A percentile compares a stretch with the other conserved stretches of the same genome.
Conservation (phyloP, 2,888 invertebrate genomes). For the Machimus rusticus region DNA sequence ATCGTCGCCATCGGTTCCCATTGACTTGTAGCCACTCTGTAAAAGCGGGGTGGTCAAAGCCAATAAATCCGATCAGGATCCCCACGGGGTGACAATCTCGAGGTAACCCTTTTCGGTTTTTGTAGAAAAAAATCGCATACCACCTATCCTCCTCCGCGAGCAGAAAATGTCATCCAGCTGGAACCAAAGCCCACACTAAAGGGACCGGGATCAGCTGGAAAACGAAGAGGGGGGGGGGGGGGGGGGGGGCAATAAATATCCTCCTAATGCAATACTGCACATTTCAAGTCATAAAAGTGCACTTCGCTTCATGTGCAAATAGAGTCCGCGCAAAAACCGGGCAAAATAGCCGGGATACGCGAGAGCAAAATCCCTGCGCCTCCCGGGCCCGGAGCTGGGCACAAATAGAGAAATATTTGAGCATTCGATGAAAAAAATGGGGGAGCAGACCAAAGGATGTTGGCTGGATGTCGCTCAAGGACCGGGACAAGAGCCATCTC, state of each 20-base stretch:
- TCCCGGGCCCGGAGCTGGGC: no score
- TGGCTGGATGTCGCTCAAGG: slow-evolving; percentile 5
- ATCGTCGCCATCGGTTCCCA: neutral
- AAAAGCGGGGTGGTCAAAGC: neutral
- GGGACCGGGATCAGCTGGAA: neutral
- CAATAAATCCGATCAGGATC: neutral
- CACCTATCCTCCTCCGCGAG: neutral
- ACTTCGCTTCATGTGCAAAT: slow-evolving; percentile 28
- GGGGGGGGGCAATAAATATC: slow-evolving; percentile 22
- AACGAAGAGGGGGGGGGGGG: neutral
- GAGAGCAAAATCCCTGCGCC: neutral
- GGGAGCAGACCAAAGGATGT: neutral
- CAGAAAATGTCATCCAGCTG: neutral
- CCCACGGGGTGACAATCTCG: neutral
- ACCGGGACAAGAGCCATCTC: slow-evolving; percentile 16
- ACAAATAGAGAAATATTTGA: slow-evolving; percentile 4
- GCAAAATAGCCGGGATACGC: neutral
- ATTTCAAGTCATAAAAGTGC: slow-evolving; percentile 38
- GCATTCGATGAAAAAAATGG: neutral
- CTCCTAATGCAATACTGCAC: slow-evolving; percentile 37
- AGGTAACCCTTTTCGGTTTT: neutral
- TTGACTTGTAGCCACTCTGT: neutral
- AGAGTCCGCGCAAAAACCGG: neutral
- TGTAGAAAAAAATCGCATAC: neutral
- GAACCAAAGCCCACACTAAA: neutral